Evolutionary conservation across 2,888 invertebrate genomes (phyloP).

Genomic region (Deilephila porcellus): DNA sequence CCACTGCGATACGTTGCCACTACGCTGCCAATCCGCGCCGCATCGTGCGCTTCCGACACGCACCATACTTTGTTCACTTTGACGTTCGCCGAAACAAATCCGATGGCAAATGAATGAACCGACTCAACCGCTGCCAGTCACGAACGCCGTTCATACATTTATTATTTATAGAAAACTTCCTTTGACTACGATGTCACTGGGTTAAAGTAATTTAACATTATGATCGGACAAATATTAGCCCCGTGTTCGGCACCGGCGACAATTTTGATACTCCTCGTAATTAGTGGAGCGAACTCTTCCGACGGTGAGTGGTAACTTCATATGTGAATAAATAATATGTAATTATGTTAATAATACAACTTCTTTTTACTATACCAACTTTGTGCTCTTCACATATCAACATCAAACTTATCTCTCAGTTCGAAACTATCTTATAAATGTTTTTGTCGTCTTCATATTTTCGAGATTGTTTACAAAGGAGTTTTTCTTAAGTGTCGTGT

Average conservation of each 20-base stretch:
- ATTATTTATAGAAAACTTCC: constrained; percentile 63
- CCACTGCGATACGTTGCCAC: constrained; percentile 6
- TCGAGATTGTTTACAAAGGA: constrained; percentile 17
- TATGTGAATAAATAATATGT: constrained; percentile 2
- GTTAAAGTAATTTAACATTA: constrained; percentile 70
- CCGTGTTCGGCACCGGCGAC: constrained; percentile 58
- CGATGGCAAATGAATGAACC: constrained; percentile 73
- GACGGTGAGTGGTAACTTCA: constrained; percentile 66
- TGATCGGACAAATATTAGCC: constrained; percentile 67
- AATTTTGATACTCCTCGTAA: constrained; percentile 64
- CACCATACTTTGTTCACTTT: constrained; percentile 66
- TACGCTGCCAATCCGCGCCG: constrained; percentile 50
- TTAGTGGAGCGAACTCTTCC: constrained; percentile 65
- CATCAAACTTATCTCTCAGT: neutral
- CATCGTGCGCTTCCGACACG: constrained; percentile 50
- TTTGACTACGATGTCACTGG: constrained; percentile 67
- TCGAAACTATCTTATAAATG: neutral
- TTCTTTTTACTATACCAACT: neutral
- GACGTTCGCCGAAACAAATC: constrained; percentile 72
- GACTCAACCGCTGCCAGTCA: constrained; percentile 65
- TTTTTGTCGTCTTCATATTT: constrained; percentile 10
- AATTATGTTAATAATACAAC: neutral
- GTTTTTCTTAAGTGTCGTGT: constrained; percentile 19
- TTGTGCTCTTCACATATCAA: neutral
- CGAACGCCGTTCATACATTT: constrained; percentile 66